Base-by-base conservation (phyloP, 2,888 invertebrate genomes). In the Rugalucina vietnamica region DNA sequence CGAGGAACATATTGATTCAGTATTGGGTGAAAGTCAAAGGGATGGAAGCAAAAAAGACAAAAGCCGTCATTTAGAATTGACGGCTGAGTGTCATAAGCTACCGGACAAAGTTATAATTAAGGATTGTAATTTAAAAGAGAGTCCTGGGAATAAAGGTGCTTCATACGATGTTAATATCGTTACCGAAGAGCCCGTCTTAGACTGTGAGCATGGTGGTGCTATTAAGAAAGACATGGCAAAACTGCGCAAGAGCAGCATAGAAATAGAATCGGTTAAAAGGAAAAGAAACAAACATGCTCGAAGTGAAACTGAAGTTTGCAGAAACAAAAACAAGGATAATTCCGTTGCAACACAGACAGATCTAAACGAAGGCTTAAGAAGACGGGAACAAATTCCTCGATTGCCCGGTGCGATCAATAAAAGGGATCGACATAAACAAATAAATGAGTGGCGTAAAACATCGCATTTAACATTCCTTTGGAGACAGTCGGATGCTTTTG, bases 381-480 rank as follows among this genome's bases (percentile, higher is more conserved):
- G 78, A 43, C 71, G 37, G 36, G 29, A 49, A 5, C 50, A 74
- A 14, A 39, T 57, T 18, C 65, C 74, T 14, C 76, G 72, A 21
- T 54, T 85, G n/a, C 79, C 83, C 0, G 77, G 73, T 21, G 84
- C 79, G 24, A 72, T 84, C 27, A 76, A 76, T 21, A 86, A 83
- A 50, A 34, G 74, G 39, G 88, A 88, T 69, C 84, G 79, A 37
- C 79, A 88, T 37, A 85, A 78, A 69, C 88, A 90, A 24, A 90
- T 90, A 69, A 90, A 89, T 57, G 90, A 90, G 69, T 90, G 90
- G 90, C 71, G 90, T 76, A 90, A 89, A 81, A 87, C 89, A 0
- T 89, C 90, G 0, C 90, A 90, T 75, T 76, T 90, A 29, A 88
- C 89, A 76, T 89, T 86, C 69, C 84, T 89, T 0, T 89, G 89